These are phyloP conservation scores for Cistogaster globosa DNA, from an alignment of 2,888 invertebrate species.

Conservation along the genomic window DNA sequence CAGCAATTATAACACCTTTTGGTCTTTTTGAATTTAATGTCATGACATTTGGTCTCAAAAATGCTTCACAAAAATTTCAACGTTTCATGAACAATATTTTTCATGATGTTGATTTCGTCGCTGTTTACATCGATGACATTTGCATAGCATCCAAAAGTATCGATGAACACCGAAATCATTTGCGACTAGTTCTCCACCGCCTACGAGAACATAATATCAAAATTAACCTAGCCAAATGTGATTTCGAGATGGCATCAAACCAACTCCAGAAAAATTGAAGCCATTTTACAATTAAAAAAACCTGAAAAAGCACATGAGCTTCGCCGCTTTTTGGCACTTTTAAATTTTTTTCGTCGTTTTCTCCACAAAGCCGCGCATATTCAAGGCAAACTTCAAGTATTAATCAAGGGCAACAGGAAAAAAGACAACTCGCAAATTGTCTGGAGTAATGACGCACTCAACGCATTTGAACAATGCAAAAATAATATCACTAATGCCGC, in stretches of 20 bases:
- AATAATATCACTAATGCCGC: conserved; percentile 34
- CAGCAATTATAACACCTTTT: conserved; percentile 73
- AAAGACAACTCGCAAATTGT: conserved; percentile 55
- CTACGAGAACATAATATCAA: conserved; percentile 61
- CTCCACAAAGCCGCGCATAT: conserved; percentile 52
- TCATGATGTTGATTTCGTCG: conserved; percentile 75
- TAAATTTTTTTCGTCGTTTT: conserved; percentile 63
- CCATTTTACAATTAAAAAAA: conserved; percentile 50
- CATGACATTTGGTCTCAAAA: conserved; percentile 78
- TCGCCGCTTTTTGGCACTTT: conserved; percentile 53
- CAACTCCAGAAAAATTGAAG: conserved; percentile 41
- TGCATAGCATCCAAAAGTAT: conserved; percentile 40
- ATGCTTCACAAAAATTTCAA: conserved; percentile 79
- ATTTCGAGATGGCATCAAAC: conserved; percentile 50
- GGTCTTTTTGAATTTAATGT: too few species aligned
- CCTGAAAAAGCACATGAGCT: conserved; percentile 48
- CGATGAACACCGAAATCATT: conserved; percentile 57
- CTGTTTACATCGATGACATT: conserved; percentile 72
- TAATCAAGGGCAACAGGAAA: conserved; percentile 57
- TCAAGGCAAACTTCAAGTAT: conserved; percentile 48
- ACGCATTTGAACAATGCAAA: conserved; percentile 65
- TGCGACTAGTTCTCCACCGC: conserved; percentile 60
- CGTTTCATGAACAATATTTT: conserved; percentile 60
- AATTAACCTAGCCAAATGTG: conserved; percentile 73
- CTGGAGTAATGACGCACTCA: too few species aligned